phyloP scores from a whole-genome alignment of 2,113 vertebrate genomes.

The Hyperopisus bebe region DNA sequence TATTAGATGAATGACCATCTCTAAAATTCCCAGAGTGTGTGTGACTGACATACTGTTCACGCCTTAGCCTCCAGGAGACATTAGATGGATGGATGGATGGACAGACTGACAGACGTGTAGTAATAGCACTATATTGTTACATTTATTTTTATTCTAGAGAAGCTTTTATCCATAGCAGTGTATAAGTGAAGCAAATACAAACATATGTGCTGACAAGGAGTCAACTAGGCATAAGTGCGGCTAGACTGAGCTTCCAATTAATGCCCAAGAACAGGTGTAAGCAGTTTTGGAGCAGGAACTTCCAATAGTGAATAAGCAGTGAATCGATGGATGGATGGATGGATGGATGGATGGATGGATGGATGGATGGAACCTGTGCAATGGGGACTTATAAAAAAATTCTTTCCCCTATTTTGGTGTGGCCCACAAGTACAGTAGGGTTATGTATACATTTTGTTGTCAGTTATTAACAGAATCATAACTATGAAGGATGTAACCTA shows the following conservation, averaged over 20 bases:
- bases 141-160: background rate
- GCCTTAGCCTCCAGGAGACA: background rate
- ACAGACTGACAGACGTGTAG: background rate
- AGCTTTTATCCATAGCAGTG: background rate
- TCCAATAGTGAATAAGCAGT: background rate
- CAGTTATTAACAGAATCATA: slow-evolving; percentile 58
- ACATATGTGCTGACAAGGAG: background rate
- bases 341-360: slow-evolving; percentile 16
- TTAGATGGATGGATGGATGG: background rate
- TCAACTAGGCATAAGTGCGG: background rate
- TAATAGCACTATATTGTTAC: background rate
- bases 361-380: slow-evolving; percentile 33
- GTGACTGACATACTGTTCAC: background rate
- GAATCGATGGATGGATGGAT: background rate
- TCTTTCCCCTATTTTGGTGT: slow-evolving; percentile 25
- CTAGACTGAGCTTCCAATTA: background rate
- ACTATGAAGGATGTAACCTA: slow-evolving; percentile 42
- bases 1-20: background rate
- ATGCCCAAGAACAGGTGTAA: background rate
- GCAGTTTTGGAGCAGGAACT: background rate
- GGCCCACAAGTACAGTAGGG: slow-evolving; percentile 37
- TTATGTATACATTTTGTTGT: slow-evolving; percentile 51
- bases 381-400: slow-evolving; percentile 26
- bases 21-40: background rate
- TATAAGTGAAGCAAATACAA: background rate